Conservation (phyloP, 2,797 vertebrate species). For the Stomatorhinus walkeri region DNA sequence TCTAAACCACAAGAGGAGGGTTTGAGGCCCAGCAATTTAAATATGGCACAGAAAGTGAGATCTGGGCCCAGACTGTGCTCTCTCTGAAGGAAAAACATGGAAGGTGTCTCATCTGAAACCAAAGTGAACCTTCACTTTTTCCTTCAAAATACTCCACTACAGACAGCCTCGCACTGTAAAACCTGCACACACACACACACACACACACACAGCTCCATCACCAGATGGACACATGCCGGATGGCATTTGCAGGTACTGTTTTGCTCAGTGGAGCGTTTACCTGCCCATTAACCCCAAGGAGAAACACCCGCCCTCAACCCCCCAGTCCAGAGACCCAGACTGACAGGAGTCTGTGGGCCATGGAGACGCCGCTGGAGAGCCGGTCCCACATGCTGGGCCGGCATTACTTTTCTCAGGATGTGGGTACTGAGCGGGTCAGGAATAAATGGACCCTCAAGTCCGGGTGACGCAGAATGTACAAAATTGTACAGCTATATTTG, state of each 20-base stretch:
- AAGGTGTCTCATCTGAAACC: neutral
- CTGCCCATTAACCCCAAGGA: neutral
- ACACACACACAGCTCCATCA: neutral
- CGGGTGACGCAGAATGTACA: neutral
- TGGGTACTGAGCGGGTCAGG: too few relatives aligned
- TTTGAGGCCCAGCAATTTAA: neutral
- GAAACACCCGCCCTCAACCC: neutral
- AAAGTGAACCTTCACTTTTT: neutral
- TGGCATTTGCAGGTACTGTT: neutral
- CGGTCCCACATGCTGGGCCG: neutral
- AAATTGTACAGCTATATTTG: neutral
- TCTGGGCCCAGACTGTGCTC: neutral
- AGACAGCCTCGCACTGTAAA: neutral
- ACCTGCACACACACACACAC: neutral
- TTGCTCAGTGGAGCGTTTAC: neutral
- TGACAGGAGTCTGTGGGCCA: neutral
- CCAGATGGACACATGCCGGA: neutral
- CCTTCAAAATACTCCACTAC: neutral
- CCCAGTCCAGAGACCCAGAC: neutral
- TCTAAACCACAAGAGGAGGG: neutral
- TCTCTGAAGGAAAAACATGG: neutral
- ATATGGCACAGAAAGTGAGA: neutral
- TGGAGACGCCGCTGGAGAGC: neutral
- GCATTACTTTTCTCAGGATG: too few relatives aligned
- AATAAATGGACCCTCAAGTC: neutral